A percentile compares a stretch with the other conserved stretches of the same genome.
phyloP scores from a whole-genome alignment of 1,140 invertebrate genomes.

The Lepidurus arcticus region DNA sequence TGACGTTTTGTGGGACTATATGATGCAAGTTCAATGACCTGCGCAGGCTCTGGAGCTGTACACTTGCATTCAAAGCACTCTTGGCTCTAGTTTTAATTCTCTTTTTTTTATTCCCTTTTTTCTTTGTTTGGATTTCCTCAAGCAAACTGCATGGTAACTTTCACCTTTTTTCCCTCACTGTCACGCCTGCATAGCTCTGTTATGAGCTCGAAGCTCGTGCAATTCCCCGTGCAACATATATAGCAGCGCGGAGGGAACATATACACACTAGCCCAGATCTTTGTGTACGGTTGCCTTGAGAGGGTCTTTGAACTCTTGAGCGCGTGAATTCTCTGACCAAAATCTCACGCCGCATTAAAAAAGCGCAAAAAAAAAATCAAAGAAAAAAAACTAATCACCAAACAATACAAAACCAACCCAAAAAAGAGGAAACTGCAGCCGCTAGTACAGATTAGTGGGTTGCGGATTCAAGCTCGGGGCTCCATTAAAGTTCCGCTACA shows the following conservation, averaged over 20 bases:
- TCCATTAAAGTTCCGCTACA: not conserved
- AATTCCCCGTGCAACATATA: no score
- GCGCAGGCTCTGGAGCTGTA: slow-evolving; percentile 20
- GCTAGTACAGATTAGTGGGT: not conserved
- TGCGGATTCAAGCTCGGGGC: not conserved
- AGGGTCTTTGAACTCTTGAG: not conserved
- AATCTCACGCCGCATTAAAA: not conserved
- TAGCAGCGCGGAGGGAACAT: not conserved
- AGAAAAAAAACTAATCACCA: not conserved
- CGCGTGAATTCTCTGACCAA: slow-evolving; percentile 12
- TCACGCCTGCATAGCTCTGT: slow-evolving; percentile 25
- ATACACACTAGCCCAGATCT: slow-evolving; percentile 13
- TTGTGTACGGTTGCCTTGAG: not conserved
- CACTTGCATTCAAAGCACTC: slow-evolving; percentile 10
- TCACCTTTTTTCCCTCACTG: slow-evolving; percentile 20
- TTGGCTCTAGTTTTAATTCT: slow-evolving; percentile 31
- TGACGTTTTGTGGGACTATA: not conserved
- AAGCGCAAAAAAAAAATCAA: not conserved
- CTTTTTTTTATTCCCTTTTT: slow-evolving; percentile 35
- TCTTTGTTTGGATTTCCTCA: slow-evolving; percentile 31
- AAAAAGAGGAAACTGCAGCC: not conserved
- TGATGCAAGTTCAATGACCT: slow-evolving; percentile 27
- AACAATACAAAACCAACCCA: not conserved
- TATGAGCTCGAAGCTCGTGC: not conserved
- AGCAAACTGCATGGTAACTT: slow-evolving; percentile 34